Evolutionary conservation across 2,888 invertebrate genomes (phyloP), one percentile per base, ranked within the genome.

Genomic region (Acrobasis suavella): DNA sequence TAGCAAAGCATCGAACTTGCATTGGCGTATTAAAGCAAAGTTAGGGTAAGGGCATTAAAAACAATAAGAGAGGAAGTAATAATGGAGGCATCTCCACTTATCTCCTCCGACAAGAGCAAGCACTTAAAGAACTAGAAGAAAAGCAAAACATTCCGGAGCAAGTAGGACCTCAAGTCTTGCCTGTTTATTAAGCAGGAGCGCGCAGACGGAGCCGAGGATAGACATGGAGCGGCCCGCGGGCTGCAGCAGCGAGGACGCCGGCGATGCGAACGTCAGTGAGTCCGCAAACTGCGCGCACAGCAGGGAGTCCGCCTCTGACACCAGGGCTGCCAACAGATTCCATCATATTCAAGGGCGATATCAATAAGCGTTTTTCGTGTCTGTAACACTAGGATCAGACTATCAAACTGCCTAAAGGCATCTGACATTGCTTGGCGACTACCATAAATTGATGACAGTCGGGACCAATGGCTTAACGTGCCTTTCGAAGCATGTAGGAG

Each of bases 201-300:
- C 91, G 70, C 91, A 91, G 22, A 91, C 91, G 2, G 91, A 92
- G 62, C 89, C 86, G 16, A 92, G 82, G 60, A 92, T 86, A 50
- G 91, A 91, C 76, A 82, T 81, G 65, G 88, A 86, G 59, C 85
- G 81, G 12, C 77, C 78, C 6, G 80, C 69, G 16, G 86, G 77
- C 70, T 78, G 85, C 77, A 86, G 75, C 69, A 86, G 67, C 12
- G 87, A 83, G 6, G 86, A 79, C 0, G 86, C 85, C 0, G 88
- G 87, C 16, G 89, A 86, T 7, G 86, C 80, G 67, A 82, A 83
- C 32, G 84, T 81, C 66, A 89, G 71, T 42, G 90, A 86, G 69
- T 87, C 88, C 2, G 86, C 85, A 51, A 86, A 69, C 60, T 83
- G 83, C 61, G 80, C 80, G 58, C 85, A 84, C 67, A 81, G 58